These are phyloP conservation scores for Calliopum simillimum DNA, from an alignment of 2,888 invertebrate species.

Conservation along the genomic window DNA sequence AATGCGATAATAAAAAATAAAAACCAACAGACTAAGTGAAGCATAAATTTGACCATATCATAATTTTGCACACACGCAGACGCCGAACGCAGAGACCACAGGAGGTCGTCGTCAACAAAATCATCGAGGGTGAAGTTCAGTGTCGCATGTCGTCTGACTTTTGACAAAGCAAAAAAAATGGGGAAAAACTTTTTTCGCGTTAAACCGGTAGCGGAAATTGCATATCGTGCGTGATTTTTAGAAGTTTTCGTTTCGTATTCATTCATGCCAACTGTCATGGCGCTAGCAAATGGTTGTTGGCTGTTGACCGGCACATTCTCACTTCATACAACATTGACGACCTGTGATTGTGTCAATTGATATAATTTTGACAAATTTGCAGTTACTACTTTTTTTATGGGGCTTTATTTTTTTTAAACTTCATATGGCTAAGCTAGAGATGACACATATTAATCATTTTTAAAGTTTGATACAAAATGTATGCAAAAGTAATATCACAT, in stretches of 20 bases:
- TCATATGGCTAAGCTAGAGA: neutral
- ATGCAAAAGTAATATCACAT: too few relatives aligned
- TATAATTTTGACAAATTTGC: constrained; percentile 11
- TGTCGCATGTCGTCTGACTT: neutral
- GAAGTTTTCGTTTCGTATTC: neutral
- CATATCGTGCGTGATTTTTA: neutral
- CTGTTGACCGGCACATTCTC: neutral
- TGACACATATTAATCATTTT: neutral
- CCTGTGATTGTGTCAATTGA: constrained; percentile 7
- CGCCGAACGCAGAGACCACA: neutral
- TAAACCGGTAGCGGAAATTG: neutral
- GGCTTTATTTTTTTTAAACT: neutral
- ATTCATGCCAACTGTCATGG: neutral
- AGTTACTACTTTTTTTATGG: neutral
- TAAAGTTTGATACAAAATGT: neutral
- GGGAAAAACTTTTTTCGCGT: neutral
- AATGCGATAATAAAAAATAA: too few relatives aligned
- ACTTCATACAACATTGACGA: neutral
- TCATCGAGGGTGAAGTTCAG: neutral
- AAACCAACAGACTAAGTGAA: neutral
- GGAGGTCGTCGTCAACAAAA: neutral
- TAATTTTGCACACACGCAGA: neutral
- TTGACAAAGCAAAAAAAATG: neutral
- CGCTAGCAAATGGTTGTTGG: neutral
- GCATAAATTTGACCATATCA: constrained; percentile 10